A percentile compares a stretch with the other conserved stretches of the same genome.
phyloP scores from a whole-genome alignment of 2,888 invertebrate genomes.

The Asteroscopus sphinx region DNA sequence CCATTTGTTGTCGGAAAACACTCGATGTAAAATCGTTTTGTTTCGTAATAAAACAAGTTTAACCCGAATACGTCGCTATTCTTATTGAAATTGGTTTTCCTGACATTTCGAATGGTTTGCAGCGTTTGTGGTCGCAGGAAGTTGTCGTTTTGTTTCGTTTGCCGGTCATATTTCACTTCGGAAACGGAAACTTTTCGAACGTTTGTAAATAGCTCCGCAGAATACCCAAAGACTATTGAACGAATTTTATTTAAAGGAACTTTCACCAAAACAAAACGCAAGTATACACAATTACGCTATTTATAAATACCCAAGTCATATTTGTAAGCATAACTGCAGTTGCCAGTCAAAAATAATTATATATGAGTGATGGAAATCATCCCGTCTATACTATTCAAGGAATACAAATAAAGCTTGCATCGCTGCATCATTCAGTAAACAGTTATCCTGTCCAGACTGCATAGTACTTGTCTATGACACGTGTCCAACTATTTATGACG shows the following conservation, averaged over 20 bases:
- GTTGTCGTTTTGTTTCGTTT: too few species aligned
- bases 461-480: constrained; percentile 43
- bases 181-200: too few species aligned
- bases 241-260: constrained; percentile 12
- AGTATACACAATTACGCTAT: background rate
- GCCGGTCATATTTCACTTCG: too few species aligned
- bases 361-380: constrained; percentile 38
- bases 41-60: too few species aligned
- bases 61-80: too few species aligned
- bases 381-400: constrained; percentile 15
- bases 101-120: too few species aligned
- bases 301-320: constrained; percentile 12
- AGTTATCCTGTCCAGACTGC: constrained; percentile 52
- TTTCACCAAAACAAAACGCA: background rate
- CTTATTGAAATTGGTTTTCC: too few species aligned
- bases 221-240: too few species aligned
- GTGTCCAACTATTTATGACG: constrained; percentile 43
- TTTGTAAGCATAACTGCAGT: constrained; percentile 16
- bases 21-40: too few species aligned
- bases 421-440: constrained; percentile 25
- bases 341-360: constrained; percentile 22
- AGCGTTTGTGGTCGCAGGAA: too few species aligned
- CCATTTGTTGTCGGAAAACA: too few species aligned
- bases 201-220: too few species aligned
- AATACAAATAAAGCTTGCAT: constrained; percentile 45